Percentiles rank a stretch among this genome's conserved stretches.
phyloP scores from a whole-genome alignment of 1,140 invertebrate species.

The Leguminivora glycinivorella region DNA sequence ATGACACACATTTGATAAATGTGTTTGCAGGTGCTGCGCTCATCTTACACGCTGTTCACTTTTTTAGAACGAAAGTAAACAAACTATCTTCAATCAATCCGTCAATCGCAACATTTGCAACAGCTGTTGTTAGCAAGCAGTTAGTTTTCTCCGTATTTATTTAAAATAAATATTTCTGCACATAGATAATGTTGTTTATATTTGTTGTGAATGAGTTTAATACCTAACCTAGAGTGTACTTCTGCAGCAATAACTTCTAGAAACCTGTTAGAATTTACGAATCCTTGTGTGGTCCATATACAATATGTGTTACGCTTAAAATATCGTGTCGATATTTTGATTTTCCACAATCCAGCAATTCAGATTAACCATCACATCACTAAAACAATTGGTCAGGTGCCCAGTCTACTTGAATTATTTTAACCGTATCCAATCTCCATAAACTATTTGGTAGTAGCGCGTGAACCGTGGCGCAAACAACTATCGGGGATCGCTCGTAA shows the following conservation, averaged over 20 bases:
- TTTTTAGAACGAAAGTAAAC: constrained; percentile 48
- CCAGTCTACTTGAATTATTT: constrained; percentile 12
- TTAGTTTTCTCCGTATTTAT: background rate
- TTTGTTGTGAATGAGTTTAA: background rate
- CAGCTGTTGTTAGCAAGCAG: background rate
- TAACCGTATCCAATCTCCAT: background rate
- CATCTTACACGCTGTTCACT: constrained; percentile 63
- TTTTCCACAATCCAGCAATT: background rate
- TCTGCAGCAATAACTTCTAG: too few species aligned
- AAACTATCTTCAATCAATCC: constrained; percentile 1
- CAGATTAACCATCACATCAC: background rate
- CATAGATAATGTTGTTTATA: background rate
- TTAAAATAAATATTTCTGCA: background rate
- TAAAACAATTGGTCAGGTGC: constrained; percentile 1
- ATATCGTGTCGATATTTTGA: background rate
- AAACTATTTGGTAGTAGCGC: constrained; percentile 18
- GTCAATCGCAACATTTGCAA: background rate
- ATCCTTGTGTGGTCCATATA: too few species aligned
- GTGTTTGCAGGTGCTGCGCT: constrained; percentile 56
- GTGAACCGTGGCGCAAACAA: constrained; percentile 16
- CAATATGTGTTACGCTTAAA: too few species aligned
- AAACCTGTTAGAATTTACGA: too few species aligned
- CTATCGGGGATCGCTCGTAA: constrained; percentile 41
- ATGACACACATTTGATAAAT: background rate
- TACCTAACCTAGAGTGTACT: too few species aligned